These are phyloP conservation scores for Neodontobutis hainanensis DNA, from an alignment of 2,113 vertebrate species.

Conservation along the genomic window DNA sequence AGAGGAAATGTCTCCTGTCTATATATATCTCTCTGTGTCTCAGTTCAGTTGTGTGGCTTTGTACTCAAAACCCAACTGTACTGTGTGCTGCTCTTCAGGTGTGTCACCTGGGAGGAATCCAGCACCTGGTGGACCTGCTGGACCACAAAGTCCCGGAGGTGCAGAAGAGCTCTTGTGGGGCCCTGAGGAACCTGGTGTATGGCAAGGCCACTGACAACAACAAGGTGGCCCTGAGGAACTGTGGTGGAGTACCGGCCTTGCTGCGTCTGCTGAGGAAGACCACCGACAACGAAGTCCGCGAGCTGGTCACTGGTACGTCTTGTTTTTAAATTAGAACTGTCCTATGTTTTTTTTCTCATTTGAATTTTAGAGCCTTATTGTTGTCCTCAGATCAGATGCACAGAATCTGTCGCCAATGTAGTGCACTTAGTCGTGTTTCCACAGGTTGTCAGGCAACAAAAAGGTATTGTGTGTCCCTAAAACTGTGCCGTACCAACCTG, in stretches of 20 bases:
- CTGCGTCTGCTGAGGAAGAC: constrained; percentile 92
- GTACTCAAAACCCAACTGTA: background rate
- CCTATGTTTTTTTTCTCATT: no score
- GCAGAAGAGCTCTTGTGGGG: constrained; percentile 95
- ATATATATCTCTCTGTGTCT: no score
- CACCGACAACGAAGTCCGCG: constrained; percentile 90
- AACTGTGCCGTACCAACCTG: no score
- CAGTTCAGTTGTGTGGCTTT: background rate
- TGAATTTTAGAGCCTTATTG: no score
- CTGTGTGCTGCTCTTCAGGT: constrained; percentile 78
- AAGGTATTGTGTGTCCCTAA: no score
- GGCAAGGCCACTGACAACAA: constrained; percentile 97
- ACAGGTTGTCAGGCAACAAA: no score
- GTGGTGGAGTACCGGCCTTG: constrained; percentile 92
- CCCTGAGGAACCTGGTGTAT: constrained; percentile 94
- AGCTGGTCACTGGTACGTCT: constrained; percentile 88
- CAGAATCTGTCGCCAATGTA: no score
- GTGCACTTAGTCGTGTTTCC: no score
- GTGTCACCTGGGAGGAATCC: constrained; percentile 92
- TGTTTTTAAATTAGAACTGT: no score
- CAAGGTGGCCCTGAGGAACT: constrained; percentile 97
- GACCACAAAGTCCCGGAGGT: constrained; percentile 94
- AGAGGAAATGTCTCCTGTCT: background rate
- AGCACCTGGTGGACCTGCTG: constrained; percentile 94
- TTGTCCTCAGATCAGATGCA: no score